phyloP scores from a whole-genome alignment of 2,888 invertebrate genomes.

The Drosophila seclusa region DNA sequence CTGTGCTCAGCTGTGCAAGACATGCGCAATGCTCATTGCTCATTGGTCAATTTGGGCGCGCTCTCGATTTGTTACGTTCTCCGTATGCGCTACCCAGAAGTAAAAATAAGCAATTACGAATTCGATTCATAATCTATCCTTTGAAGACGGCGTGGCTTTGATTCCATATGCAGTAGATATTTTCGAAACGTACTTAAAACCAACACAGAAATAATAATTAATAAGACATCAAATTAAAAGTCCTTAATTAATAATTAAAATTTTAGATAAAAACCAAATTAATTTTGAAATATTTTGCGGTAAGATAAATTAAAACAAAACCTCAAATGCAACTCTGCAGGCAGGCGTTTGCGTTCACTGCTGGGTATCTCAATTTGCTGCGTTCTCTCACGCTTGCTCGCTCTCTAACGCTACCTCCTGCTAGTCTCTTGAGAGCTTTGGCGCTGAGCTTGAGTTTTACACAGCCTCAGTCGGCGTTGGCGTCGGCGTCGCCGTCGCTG shows the following conservation, averaged over 20 bases:
- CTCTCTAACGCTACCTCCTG: neutral
- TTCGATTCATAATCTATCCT: neutral
- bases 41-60: neutral
- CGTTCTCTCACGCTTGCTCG: neutral
- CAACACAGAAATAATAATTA: neutral
- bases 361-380: neutral
- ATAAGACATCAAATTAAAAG: neutral
- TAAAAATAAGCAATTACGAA: neutral
- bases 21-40: slow-evolving; percentile 37
- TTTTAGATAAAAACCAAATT: neutral
- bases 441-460: neutral
- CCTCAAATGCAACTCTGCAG: neutral
- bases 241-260: neutral
- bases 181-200: neutral
- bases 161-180: neutral
- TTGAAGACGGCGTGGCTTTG: neutral
- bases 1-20: neutral
- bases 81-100: neutral
- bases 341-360: neutral
- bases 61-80: slow-evolving; percentile 1
- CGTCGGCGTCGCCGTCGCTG: neutral
- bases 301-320: neutral
- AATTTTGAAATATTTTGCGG: neutral
- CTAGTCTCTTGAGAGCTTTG: neutral
- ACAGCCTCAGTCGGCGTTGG: neutral